Base-by-base conservation (phyloP, 2,888 invertebrate genomes). In the Dinocampus coccinellae region DNA sequence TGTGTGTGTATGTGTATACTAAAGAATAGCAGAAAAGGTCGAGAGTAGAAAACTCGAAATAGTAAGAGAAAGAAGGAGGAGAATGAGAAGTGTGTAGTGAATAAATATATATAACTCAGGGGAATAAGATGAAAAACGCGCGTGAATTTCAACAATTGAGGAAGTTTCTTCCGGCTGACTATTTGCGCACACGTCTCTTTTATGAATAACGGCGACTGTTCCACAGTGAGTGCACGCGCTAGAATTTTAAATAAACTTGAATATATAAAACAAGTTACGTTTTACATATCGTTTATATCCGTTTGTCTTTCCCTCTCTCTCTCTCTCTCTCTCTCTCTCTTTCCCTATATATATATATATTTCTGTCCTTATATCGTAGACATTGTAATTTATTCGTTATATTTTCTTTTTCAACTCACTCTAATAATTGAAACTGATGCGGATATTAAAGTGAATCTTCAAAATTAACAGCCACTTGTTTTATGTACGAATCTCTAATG, bases 141-240 rank as follows among this genome's bases (percentile, higher is more conserved):
- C 75, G 72, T 74, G 24, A 66, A 47, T 63, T 57, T 24, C n/a
- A 62, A 39, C 55, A 69, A 63, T 69, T 42, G 55, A 69, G 39
- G 26, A 55, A 42, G 33, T 26, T 69, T 34, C 57, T 57, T 55
- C 29, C 36, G 20, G 57, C 24, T 53, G 33, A 47, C 29, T 36
- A 55, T n/a, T 11, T 33, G n/a, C 34, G 9, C n/a, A 13, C 3
- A 1, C 13, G 4, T 10, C n/a, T 74, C 69, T 67, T 78, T 81
- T 80, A 81, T 81, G 81, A 81, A 81, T 81, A 81, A 81, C 76
- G 77, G 16, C 75, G 57, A 57, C 55, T 66, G 24, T 34, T 66
- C 9, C n/a, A 52, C 39, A 66, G 57, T 55, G 79, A 76, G 70
- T 60, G 74, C 65, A 72, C 73, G 75, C 78, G 79, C 80, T 81